Conservation (phyloP, 1,140 invertebrate species). For the Zaprionus nigranus region DNA sequence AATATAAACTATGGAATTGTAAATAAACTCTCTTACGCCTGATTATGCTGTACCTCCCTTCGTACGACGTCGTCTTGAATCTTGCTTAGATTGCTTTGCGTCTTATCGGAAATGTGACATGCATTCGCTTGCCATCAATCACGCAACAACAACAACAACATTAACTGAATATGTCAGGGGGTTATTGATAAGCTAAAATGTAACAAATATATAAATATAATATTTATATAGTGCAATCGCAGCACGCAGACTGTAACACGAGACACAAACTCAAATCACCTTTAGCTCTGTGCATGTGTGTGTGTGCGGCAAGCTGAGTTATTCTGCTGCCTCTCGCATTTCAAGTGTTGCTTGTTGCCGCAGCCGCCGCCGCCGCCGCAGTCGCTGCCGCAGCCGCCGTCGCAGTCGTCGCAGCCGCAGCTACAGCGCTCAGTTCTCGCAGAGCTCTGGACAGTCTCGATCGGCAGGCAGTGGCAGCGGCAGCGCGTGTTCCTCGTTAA, state of each 20-base stretch:
- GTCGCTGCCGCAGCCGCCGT: background rate
- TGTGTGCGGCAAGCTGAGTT: constrained; percentile 41
- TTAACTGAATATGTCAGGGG: constrained; percentile 17
- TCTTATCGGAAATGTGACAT: constrained; percentile 42
- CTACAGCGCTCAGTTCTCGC: constrained; percentile 41
- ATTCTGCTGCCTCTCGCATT: constrained; percentile 43
- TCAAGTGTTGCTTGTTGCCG: constrained; percentile 46
- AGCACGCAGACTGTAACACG: background rate
- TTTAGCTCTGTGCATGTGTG: constrained; percentile 35
- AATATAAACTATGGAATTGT: constrained; percentile 27
- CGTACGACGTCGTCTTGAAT: background rate
- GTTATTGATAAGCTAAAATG: constrained; percentile 36
- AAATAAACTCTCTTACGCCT: constrained; percentile 18
- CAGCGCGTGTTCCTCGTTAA: constrained; percentile 15
- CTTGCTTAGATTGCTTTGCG: constrained; percentile 25
- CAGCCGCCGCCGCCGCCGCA: constrained; percentile 14
- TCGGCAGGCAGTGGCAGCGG: constrained; percentile 35
- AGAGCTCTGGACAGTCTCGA: constrained; percentile 47
- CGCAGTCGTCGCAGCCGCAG: background rate
- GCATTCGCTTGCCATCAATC: constrained; percentile 50
- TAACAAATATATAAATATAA: constrained; percentile 25
- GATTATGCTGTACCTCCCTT: constrained; percentile 19
- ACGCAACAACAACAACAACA: constrained; percentile 32
- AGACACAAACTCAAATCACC: background rate
- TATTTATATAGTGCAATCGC: constrained; percentile 6